Evolutionary conservation across 2,888 invertebrate species (phyloP), one percentile per base, ranked within the genome.

Genomic region (Ceramica pisi): DNA sequence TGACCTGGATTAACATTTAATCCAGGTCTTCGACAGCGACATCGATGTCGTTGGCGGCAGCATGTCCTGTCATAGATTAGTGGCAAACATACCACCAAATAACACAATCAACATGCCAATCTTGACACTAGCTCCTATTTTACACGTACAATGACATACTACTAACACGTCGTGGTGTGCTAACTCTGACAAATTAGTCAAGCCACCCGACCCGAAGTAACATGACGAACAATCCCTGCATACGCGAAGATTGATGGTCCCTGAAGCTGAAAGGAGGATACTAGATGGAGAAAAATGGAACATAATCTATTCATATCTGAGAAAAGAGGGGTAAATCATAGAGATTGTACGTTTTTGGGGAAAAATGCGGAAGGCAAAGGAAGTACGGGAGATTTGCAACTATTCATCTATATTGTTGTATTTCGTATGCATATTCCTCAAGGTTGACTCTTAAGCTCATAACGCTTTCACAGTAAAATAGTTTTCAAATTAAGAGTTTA

Each of bases 251-350:
- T 84, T 71, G 65, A 83, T 83, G 56, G 35, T 23, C 31, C 6
- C 48, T 68, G 71, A 70, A 78, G 66, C 57, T 61, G 57, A 53
- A 55, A 71, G 67, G 66, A 63, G 60, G 59, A 56, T 59, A 10
- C 31, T 41, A 63, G 38, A 65, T 63, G 9, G 46, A 70, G 71
- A 81, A 83, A 79, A 84, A 84, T 83, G 57, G 31, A 21, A 51
- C 31, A 68, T 68, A 59, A 74, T 78, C 48, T 69, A 53, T 81
- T 70, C 65, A 76, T 72, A 71, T 62, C 61, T 70, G 31, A 67
- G 44, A 56, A 60, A 55, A 35, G 10, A 26, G 41, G 16, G 48
- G n/a, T 26, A 59, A 67, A 59, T 38, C 0, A 65, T 61, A 67
- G 57, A 48, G 14, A 51, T 23, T 50, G 41, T 48, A 61, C 31